A percentile compares a stretch with the other conserved stretches of the same genome.
Evolutionary conservation across 2,113 vertebrate genomes (phyloP).

Genomic region (Poecile atricapillus): DNA sequence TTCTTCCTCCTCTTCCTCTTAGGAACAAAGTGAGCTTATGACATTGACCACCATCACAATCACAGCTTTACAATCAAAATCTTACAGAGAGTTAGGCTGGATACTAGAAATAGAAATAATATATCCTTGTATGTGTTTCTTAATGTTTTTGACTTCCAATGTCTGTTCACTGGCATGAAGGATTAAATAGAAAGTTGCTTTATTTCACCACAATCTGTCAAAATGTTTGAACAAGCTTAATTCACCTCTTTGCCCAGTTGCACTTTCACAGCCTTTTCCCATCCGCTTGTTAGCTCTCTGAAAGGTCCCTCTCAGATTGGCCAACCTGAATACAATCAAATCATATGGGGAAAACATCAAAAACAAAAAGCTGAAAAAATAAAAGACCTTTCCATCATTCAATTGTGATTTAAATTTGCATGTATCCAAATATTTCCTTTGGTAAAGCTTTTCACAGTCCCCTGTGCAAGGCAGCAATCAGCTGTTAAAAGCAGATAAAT

Average conservation of each 20-base stretch:
- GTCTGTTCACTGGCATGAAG: not conserved
- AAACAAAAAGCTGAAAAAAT: conserved; percentile 36
- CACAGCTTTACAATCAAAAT: not conserved
- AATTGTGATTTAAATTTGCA: conserved; percentile 56
- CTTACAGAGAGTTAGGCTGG: not conserved
- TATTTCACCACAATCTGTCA: not conserved
- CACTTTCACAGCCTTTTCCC: not conserved
- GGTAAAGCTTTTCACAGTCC: conserved; percentile 23
- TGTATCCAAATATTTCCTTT: conserved; percentile 43
- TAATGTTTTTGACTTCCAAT: not conserved
- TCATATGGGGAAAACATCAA: not conserved
- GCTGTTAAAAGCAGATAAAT: conserved; percentile 65
- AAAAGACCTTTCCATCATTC: conserved; percentile 21
- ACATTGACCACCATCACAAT: not conserved
- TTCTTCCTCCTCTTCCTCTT: not conserved
- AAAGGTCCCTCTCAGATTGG: not conserved
- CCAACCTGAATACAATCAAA: not conserved
- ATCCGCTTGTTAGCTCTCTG: not conserved
- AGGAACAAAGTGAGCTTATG: not conserved
- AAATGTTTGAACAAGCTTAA: conserved; percentile 3
- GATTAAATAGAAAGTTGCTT: not conserved
- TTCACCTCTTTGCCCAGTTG: not conserved
- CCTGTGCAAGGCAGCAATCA: conserved; percentile 25
- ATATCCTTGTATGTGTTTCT: not conserved
- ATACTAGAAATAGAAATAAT: not conserved